phyloP scores from a whole-genome alignment of 2,113 vertebrate species.

The Anthoscopus minutus region DNA sequence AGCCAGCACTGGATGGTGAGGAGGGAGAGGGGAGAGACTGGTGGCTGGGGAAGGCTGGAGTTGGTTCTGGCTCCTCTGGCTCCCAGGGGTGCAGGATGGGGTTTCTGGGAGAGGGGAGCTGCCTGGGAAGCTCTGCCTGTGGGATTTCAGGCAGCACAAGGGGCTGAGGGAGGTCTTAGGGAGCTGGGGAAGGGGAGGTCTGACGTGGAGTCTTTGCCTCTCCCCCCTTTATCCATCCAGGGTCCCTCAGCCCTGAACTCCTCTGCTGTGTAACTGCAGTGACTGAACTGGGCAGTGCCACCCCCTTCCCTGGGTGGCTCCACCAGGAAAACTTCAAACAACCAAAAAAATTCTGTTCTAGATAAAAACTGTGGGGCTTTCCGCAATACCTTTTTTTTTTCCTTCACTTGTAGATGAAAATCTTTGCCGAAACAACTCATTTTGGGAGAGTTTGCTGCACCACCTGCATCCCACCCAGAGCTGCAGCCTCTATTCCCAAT shows the following conservation, averaged over 20 bases:
- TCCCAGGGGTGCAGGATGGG: neutral
- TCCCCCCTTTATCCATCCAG: rapidly evolving
- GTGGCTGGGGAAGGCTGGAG: too few relatives aligned
- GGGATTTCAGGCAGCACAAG: neutral
- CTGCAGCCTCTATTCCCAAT: rapidly evolving
- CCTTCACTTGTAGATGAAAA: neutral
- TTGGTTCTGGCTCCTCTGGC: neutral
- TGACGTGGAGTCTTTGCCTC: neutral
- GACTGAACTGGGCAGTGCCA: neutral
- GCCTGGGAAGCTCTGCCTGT: neutral
- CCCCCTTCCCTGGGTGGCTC: neutral
- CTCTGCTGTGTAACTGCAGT: neutral
- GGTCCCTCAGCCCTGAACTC: neutral
- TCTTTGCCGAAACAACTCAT: neutral
- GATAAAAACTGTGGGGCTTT: neutral
- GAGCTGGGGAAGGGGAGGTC: neutral
- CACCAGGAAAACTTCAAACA: neutral
- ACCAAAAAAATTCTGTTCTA: neutral
- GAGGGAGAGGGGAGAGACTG: neutral
- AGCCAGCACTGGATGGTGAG: neutral
- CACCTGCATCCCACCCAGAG: neutral
- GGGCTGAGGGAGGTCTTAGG: neutral
- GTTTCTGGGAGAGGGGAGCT: neutral
- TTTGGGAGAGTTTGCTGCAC: neutral
- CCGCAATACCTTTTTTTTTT: neutral